Conservation (phyloP, 2,888 invertebrate genomes). For the Xestobium rufovillosum region DNA sequence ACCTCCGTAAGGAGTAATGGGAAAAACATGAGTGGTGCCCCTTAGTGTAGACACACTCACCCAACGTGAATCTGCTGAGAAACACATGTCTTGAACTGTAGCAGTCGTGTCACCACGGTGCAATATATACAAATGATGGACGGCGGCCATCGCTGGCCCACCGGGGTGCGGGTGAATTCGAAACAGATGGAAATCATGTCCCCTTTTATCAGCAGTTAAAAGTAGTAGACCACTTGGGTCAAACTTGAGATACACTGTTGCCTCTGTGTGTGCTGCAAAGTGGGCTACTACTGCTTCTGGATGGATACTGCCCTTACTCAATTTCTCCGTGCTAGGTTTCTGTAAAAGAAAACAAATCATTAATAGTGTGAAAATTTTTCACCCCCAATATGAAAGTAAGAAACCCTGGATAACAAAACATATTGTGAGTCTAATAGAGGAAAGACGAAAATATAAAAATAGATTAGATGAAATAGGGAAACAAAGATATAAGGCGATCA, state of each 20-base stretch:
- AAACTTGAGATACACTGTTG: slow-evolving; percentile 83
- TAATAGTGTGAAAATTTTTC: no score
- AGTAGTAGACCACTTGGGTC: slow-evolving; percentile 85
- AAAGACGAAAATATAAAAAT: no score
- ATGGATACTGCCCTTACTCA: slow-evolving; percentile 37
- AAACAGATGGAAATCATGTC: slow-evolving; percentile 95
- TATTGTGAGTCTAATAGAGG: no score
- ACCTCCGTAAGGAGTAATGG: slow-evolving; percentile 94
- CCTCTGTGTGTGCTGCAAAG: slow-evolving; percentile 80
- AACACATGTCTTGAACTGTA: slow-evolving; percentile 86
- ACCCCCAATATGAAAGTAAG: no score
- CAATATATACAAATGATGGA: slow-evolving; percentile 91
- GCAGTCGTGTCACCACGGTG: slow-evolving; percentile 95
- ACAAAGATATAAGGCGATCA: no score
- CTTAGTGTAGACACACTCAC: slow-evolving; percentile 90
- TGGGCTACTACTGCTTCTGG: slow-evolving; percentile 77
- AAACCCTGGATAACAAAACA: no score
- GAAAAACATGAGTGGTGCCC: slow-evolving; percentile 97
- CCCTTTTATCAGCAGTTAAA: slow-evolving; percentile 84
- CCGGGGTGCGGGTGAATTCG: slow-evolving; percentile 82
- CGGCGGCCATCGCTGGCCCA: slow-evolving; percentile 76
- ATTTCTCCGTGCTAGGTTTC: slow-evolving; percentile 21
- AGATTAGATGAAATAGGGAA: no score
- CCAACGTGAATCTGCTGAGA: slow-evolving; percentile 93
- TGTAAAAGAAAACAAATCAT: slow-evolving; percentile 19